phyloP scores from a whole-genome alignment of 2,888 invertebrate genomes.

The Cosmia pyralina region DNA sequence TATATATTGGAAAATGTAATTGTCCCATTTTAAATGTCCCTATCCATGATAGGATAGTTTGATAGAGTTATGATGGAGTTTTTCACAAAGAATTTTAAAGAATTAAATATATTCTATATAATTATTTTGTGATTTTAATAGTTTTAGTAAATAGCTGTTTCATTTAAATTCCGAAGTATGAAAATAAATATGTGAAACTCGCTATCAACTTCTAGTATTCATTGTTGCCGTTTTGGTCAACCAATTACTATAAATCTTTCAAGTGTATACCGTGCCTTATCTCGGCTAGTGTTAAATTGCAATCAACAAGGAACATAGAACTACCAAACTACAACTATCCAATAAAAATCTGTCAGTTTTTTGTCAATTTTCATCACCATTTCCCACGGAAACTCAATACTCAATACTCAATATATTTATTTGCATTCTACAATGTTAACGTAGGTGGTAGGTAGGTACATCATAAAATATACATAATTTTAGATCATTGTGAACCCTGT shows the following conservation, averaged over 20 bases:
- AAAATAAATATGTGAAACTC: too few relatives aligned
- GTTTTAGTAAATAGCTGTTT: conserved; percentile 5
- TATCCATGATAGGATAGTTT: not conserved
- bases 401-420: too few relatives aligned
- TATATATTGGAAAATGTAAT: not conserved
- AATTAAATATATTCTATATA: not conserved
- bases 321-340: not conserved
- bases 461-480: too few relatives aligned
- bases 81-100: not conserved
- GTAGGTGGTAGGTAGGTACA: too few relatives aligned
- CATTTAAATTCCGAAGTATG: not conserved
- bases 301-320: too few relatives aligned
- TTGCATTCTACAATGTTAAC: too few relatives aligned
- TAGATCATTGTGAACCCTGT: too few relatives aligned
- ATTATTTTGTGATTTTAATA: not conserved
- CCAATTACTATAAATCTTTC: too few relatives aligned
- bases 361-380: not conserved
- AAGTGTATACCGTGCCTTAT: too few relatives aligned
- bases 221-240: too few relatives aligned
- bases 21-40: not conserved
- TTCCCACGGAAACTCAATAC: not conserved
- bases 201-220: too few relatives aligned
- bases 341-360: not conserved
- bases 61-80: not conserved
- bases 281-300: not conserved